These are phyloP conservation scores for Zaprionus camerounensis DNA, from an alignment of 1,140 invertebrate species.

Conservation along the genomic window DNA sequence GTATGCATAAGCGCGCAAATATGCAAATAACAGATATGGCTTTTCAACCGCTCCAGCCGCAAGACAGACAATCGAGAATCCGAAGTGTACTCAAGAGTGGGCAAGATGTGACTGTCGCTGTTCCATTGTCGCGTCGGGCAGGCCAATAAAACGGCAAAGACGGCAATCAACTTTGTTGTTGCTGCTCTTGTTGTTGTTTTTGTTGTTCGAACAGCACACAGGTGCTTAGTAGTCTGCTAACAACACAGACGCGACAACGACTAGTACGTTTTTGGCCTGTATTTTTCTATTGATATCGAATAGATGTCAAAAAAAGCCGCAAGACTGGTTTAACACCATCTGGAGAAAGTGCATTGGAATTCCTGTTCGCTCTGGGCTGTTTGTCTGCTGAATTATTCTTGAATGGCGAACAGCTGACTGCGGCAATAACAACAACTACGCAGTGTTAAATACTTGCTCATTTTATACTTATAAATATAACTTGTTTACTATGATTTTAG, in stretches of 20 bases:
- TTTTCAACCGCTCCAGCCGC: constrained; percentile 15
- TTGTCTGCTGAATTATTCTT: background rate
- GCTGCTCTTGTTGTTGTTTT: constrained; percentile 27
- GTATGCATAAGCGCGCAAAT: constrained; percentile 59
- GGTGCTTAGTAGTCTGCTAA: constrained; percentile 65
- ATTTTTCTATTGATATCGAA: constrained; percentile 78
- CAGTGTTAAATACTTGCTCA: constrained; percentile 22
- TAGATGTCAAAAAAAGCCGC: constrained; percentile 77
- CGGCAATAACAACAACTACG: background rate
- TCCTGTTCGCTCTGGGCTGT: constrained; percentile 7
- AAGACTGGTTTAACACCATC: constrained; percentile 68
- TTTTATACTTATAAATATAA: background rate
- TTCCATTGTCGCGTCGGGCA: constrained; percentile 44
- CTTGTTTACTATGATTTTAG: constrained; percentile 7
- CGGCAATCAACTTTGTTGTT: constrained; percentile 35
- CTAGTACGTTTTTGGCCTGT: constrained; percentile 58
- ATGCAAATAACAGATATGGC: constrained; percentile 65
- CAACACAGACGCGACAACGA: constrained; percentile 54
- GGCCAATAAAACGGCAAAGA: constrained; percentile 40
- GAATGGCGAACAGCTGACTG: background rate
- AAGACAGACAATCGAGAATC: constrained; percentile 41
- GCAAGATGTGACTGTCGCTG: constrained; percentile 67
- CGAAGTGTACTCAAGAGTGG: constrained; percentile 62
- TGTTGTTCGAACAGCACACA: constrained; percentile 32
- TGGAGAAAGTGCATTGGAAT: constrained; percentile 78